Evolutionary conservation across 2,797 vertebrate genomes (phyloP), one percentile per base, ranked within the genome.

Genomic region (Euphonia xanthogaster): DNA sequence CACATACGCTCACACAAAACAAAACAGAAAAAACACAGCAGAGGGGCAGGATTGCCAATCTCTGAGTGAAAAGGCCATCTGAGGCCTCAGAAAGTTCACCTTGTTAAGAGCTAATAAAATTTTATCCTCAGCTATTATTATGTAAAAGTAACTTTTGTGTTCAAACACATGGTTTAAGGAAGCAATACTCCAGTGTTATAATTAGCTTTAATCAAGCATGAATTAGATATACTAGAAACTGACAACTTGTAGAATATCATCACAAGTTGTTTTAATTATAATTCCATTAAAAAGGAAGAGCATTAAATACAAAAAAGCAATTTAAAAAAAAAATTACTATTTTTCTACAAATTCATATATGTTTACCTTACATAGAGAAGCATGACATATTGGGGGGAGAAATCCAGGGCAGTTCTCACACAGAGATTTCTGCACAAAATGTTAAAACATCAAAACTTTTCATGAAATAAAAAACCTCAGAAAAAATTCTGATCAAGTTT

Each of bases 21-120:
- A 75, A 66, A 96, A 63, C 33, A 91, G 50, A 75, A 51, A 28
- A 81, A 86, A 88, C 70, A 24, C 44, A 97, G 89, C 57, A 12
- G 93, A 86, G 58, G 18, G 61, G 93, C 33, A 94, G 80, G 77
- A 91, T 94, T 82, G 92, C 90, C 76, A 90, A 39, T 48, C 55
- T 86, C 66, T 3, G 35, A 96, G 76, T 91, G 95, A 92, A 97
- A 96, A 94, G 73, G 48, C 67, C 73, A 63, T 93, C 68, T 78
- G 93, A 94, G 90, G 77, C 80, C 72, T 96, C 63, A 31, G 47
- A 82, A 74, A 94, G 66, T 91, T 95, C 77, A 92, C 54, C 83
- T 92, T 91, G 90, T 95, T 96, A 97, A 95, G 50, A 95, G 93
- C 48, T 93, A 94, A 91, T 94, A 92, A 96, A 96, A 95, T 92